Conservation (phyloP, 2,113 vertebrate genomes). For the Probosciger aterrimus region DNA sequence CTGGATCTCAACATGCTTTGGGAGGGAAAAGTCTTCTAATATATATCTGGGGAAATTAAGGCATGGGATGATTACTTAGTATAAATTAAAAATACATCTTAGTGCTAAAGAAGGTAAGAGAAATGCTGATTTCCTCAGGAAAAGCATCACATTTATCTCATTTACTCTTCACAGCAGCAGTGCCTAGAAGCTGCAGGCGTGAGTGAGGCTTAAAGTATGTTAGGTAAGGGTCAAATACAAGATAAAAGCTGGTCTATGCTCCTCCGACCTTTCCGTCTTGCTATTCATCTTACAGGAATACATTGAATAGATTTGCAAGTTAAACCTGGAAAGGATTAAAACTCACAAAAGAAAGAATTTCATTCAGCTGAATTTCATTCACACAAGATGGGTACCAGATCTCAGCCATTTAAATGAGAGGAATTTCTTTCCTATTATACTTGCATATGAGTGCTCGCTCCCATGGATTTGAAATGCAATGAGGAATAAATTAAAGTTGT, state of each 20-base stretch:
- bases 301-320: not conserved
- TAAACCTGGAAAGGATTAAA: constrained; percentile 14
- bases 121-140: not conserved
- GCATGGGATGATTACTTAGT: not conserved
- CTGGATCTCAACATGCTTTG: not conserved
- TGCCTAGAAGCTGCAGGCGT: not conserved
- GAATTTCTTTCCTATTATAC: constrained; percentile 36
- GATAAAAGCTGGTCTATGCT: not conserved
- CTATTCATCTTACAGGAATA: not conserved
- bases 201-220: not conserved
- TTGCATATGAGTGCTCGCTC: constrained; percentile 16
- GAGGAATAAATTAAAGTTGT: constrained; percentile 37
- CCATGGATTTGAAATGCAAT: not conserved
- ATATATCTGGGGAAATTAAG: not conserved
- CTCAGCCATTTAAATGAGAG: constrained; percentile 41
- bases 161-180: not conserved
- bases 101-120: not conserved
- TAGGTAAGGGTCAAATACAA: not conserved
- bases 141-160: not conserved
- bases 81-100: not conserved
- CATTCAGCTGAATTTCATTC: constrained; percentile 28
- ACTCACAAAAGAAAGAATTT: not conserved
- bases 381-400: constrained; percentile 20
- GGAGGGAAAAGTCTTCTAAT: not conserved
- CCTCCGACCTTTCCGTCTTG: not conserved